Evolutionary conservation across 2,888 invertebrate species (phyloP).

Genomic region (Micropterix aruncella): DNA sequence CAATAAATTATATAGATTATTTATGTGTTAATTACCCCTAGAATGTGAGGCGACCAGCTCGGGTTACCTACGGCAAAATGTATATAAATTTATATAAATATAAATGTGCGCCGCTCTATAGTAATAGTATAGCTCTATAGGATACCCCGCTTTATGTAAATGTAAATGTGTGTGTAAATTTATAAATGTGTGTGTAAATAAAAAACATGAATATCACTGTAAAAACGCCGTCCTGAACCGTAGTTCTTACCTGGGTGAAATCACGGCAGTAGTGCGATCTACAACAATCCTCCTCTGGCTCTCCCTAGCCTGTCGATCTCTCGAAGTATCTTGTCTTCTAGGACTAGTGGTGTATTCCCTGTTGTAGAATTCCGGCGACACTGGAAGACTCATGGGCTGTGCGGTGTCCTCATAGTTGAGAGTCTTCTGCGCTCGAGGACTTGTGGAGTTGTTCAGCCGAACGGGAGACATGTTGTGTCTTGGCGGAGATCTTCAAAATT

Average conservation of each 20-base stretch:
- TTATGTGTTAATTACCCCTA: too few relatives aligned
- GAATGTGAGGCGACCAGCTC: too few relatives aligned
- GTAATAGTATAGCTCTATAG: too few relatives aligned
- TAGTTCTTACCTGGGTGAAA: constrained; percentile 28
- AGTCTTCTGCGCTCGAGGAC: constrained; percentile 42
- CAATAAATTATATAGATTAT: too few relatives aligned
- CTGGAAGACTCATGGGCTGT: constrained; percentile 17
- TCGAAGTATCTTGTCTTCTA: not conserved
- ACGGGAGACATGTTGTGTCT: not conserved
- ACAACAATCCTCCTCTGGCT: constrained; percentile 16
- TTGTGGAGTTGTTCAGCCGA: constrained; percentile 16
- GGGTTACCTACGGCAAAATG: too few relatives aligned
- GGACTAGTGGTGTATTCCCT: constrained; percentile 20
- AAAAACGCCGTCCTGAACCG: too few relatives aligned
- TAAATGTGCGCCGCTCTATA: too few relatives aligned
- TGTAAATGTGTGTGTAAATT: too few relatives aligned
- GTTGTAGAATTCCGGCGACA: constrained; percentile 28
- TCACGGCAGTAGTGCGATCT: constrained; percentile 34
- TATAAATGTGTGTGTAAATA: too few relatives aligned
- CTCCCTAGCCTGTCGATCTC: constrained; percentile 10
- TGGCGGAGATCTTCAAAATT: constrained; percentile 1
- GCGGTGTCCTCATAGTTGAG: constrained; percentile 32
- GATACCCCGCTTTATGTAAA: too few relatives aligned
- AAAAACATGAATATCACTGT: too few relatives aligned
- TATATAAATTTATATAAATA: too few relatives aligned